Evolutionary conservation across 2,888 invertebrate genomes (phyloP), one percentile per base, ranked within the genome.

Genomic region (Hyposoter dolosus): DNA sequence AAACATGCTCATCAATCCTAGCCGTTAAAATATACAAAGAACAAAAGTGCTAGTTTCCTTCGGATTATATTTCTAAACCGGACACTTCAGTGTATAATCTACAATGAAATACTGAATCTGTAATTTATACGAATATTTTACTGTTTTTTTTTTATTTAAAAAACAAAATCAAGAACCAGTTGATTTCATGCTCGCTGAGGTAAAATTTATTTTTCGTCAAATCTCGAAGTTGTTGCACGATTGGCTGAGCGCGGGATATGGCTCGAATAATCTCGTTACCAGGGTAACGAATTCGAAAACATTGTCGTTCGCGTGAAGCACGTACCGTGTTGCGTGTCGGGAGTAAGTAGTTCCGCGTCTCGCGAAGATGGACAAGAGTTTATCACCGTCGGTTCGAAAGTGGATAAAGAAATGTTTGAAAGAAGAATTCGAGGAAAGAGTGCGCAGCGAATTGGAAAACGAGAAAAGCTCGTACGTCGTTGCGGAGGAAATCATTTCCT

Each of bases 1-100:
- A 0, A 96, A 96, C 5, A 94, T 96, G 43, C 95, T 94, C 85
- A 89, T 92, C 83, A 89, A 81, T 53, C n/a, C 92, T 74, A 82
- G 89, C 2, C 92, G 92, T 66, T 91, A 83, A 82, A 17, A 69
- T 45, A 60, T 28, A 28, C 28, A 60, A 60, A 60, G 15, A 60
- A 60, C 28, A 60, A 60, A 5, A 28, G 28, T 47, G 69, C 28
- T 72, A 72, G 32, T 53, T 53, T 12, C 28, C 17, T 72, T 80
- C 12, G 5, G 32, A 65, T 40, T 40, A 35, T 40, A 35, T 74
- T 81, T 81, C 65, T 17, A 23, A 35, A 40, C 65, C 72, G 72
- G 80, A 71, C 43, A 81, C 40, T 81, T 72, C 81, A 78, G 68
- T 83, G 83, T 75, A 79, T 53, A 40, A 50, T 71, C 71, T 71